Conservation (phyloP, 2,797 vertebrate genomes). For the Anguilla megastoma region DNA sequence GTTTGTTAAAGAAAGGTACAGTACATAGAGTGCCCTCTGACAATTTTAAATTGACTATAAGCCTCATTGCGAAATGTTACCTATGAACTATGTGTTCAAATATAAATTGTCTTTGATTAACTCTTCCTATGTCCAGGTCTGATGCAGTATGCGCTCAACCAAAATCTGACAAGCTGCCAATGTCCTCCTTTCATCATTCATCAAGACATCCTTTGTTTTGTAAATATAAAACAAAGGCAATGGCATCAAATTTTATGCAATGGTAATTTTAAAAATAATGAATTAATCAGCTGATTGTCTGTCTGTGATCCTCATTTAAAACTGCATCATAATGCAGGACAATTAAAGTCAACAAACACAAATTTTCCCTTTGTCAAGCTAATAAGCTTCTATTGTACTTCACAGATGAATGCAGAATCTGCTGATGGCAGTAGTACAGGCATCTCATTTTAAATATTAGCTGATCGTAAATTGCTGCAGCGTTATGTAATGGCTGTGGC, state of each 20-base stretch:
- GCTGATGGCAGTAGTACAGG: neutral
- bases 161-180: neutral
- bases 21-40: neutral
- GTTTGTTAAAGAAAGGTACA: neutral
- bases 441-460: neutral
- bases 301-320: neutral
- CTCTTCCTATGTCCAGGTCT: neutral
- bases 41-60: no score
- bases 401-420: neutral
- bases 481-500: neutral
- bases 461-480: neutral
- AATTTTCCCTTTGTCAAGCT: neutral
- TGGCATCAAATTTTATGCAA: neutral
- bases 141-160: neutral
- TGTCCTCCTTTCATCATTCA: neutral
- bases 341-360: no score
- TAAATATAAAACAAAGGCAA: slow-evolving; percentile 1
- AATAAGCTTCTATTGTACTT: neutral
- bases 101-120: neutral
- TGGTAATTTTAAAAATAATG: neutral
- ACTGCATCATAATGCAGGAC: neutral
- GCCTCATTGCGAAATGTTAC: no score
- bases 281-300: neutral
- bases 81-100: neutral
- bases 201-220: neutral